phyloP scores from a whole-genome alignment of 2,888 invertebrate species.

The Drosophila leonis region DNA sequence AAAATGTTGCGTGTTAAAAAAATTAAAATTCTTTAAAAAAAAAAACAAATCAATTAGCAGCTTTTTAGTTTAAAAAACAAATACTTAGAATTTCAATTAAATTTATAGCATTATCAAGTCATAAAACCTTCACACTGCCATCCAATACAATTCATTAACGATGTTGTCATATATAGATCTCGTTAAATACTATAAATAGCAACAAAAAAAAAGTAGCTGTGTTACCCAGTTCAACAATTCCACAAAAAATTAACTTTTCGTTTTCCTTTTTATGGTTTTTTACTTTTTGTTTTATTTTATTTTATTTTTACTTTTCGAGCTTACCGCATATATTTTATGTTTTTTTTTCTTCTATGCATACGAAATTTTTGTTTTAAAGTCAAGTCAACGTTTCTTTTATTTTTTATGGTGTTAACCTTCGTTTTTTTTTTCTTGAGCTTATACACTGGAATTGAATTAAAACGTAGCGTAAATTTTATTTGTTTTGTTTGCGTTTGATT shows the following conservation, averaged over 20 bases:
- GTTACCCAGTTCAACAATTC: conserved; percentile 12
- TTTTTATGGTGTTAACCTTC: conserved; percentile 61
- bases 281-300: conserved; percentile 14
- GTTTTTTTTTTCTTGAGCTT: conserved; percentile 19
- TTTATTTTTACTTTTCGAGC: conserved; percentile 20
- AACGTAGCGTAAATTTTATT: conserved; percentile 33
- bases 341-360: conserved; percentile 18
- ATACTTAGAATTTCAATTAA: conserved; percentile 23
- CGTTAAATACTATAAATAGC: neutral
- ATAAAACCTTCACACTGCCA: conserved; percentile 17
- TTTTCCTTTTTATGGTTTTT: neutral
- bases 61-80: neutral
- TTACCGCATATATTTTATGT: conserved; percentile 39
- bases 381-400: conserved; percentile 40
- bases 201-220: conserved; percentile 1
- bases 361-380: conserved; percentile 24
- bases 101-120: conserved; percentile 36
- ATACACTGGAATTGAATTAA: conserved; percentile 66
- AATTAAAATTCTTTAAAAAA: neutral
- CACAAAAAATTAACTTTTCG: conserved; percentile 1
- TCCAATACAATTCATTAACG: conserved; percentile 35
- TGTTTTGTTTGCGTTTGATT: conserved; percentile 26
- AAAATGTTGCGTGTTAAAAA: neutral
- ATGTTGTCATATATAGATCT: conserved; percentile 56
- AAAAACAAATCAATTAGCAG: neutral